A percentile compares a stretch with the other conserved stretches of the same genome.
Conservation (phyloP, 2,888 invertebrate genomes). For the Nomada ruficornis region DNA sequence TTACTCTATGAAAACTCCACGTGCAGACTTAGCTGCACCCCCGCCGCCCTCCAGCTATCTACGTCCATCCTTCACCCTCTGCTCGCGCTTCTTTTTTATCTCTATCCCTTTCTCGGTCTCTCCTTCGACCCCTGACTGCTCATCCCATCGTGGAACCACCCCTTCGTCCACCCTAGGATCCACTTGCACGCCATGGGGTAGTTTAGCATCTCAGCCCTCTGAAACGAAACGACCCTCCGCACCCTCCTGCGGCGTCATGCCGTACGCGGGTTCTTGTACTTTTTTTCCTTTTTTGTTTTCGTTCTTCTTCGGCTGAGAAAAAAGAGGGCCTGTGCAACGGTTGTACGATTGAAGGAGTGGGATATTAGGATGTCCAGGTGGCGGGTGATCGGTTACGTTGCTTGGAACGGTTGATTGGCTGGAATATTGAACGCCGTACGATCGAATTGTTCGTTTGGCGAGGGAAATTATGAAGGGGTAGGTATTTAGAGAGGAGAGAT, state of each 20-base stretch:
- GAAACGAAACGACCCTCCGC: slow-evolving; percentile 41
- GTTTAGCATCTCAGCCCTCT: slow-evolving; percentile 80
- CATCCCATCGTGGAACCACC: slow-evolving; percentile 69
- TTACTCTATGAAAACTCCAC: slow-evolving; percentile 69
- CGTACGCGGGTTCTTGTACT: slow-evolving; percentile 1
- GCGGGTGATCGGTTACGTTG: slow-evolving; percentile 21
- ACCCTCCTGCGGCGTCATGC: slow-evolving; percentile 54
- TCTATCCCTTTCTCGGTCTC: slow-evolving; percentile 42
- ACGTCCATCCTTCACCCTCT: slow-evolving; percentile 29
- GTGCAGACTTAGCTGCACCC: slow-evolving; percentile 66
- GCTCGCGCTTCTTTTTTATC: slow-evolving; percentile 50
- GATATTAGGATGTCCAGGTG: slow-evolving; percentile 43
- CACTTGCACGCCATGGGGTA: slow-evolving; percentile 81
- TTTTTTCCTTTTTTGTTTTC: neutral
- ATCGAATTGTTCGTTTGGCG: slow-evolving; percentile 17
- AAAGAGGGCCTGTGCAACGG: slow-evolving; percentile 25
- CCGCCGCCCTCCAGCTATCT: slow-evolving; percentile 13
- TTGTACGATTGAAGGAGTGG: slow-evolving; percentile 22
- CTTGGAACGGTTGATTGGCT: neutral
- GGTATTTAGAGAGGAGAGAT: neutral
- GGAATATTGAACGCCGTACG: slow-evolving; percentile 17
- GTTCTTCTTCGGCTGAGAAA: neutral
- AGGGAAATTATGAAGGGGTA: too few relatives aligned
- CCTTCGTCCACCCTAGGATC: slow-evolving; percentile 78
- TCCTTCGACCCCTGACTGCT: slow-evolving; percentile 63